These are phyloP conservation scores for Heliconius hermathena DNA, from an alignment of 1,140 invertebrate species.

Conservation along the genomic window DNA sequence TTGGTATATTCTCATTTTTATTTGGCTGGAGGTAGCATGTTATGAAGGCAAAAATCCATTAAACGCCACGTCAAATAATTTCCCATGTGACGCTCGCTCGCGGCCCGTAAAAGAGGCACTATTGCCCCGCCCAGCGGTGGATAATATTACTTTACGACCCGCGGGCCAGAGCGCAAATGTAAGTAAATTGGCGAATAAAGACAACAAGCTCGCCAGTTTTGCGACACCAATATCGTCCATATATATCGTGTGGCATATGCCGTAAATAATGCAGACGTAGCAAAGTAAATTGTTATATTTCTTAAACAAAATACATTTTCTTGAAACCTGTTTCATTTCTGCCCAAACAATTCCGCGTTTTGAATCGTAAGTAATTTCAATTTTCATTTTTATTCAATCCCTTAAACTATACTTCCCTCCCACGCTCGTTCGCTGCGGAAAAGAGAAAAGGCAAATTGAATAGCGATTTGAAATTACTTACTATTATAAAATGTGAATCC, in stretches of 20 bases:
- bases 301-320: slow-evolving; percentile 1
- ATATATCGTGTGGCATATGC: background rate
- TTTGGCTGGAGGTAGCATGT: slow-evolving; percentile 76
- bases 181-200: slow-evolving; percentile 80
- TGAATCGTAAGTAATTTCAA: slow-evolving; percentile 26
- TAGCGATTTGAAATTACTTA: slow-evolving; percentile 33
- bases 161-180: slow-evolving; percentile 70
- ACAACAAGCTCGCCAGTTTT: slow-evolving; percentile 39
- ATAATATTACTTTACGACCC: slow-evolving; percentile 80
- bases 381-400: slow-evolving; percentile 29
- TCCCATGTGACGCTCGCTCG: slow-evolving; percentile 79
- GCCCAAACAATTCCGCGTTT: slow-evolving; percentile 22
- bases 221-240: slow-evolving; percentile 24
- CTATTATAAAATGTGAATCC: slow-evolving; percentile 32
- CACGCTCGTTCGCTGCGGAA: slow-evolving; percentile 19
- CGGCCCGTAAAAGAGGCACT: slow-evolving; percentile 80
- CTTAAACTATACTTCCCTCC: slow-evolving; percentile 25
- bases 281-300: background rate
- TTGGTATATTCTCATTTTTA: slow-evolving; percentile 61
- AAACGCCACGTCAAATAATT: slow-evolving; percentile 81
- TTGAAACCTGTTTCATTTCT: slow-evolving; percentile 10
- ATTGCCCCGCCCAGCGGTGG: slow-evolving; percentile 73
- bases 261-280: slow-evolving; percentile 1
- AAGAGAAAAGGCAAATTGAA: slow-evolving; percentile 31
- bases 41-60: slow-evolving; percentile 81